phyloP scores from a whole-genome alignment of 1,140 invertebrate species.

The Whitmania pigra region DNA sequence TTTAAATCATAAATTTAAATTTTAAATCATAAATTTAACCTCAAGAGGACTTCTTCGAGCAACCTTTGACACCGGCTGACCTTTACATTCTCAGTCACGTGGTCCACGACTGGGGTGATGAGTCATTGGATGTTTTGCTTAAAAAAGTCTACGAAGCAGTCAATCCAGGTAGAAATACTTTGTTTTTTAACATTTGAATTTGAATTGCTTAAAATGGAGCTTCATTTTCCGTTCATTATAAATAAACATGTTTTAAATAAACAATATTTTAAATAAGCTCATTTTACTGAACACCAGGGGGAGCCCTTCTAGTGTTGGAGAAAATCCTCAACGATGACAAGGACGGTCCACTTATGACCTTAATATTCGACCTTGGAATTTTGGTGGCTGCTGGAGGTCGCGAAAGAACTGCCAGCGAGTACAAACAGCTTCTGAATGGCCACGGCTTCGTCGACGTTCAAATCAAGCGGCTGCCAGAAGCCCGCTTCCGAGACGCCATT shows the following conservation, averaged over 20 bases:
- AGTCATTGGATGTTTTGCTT: constrained; percentile 28
- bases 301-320: constrained; percentile 30
- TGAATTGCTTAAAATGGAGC: too few species aligned
- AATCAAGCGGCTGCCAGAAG: constrained; percentile 27
- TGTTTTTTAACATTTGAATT: too few species aligned
- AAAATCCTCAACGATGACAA: constrained; percentile 29
- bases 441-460: constrained; percentile 30
- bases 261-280: too few species aligned
- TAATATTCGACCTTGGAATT: constrained; percentile 29
- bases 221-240: too few species aligned
- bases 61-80: constrained; percentile 29
- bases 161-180: constrained; percentile 25
- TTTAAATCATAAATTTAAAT: too few species aligned
- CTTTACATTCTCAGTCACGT: constrained; percentile 30
- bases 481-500: constrained; percentile 30
- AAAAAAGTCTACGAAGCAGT: constrained; percentile 28
- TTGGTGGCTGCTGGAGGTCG: constrained; percentile 28
- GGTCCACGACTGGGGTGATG: constrained; percentile 29
- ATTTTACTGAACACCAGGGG: constrained; percentile 25
- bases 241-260: too few species aligned
- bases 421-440: constrained; percentile 27
- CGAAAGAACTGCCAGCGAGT: constrained; percentile 30
- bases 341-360: constrained; percentile 27
- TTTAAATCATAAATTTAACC: too few species aligned
- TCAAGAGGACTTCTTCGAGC: constrained; percentile 31